Percentiles rank a stretch among this genome's conserved stretches.
phyloP scores from a whole-genome alignment of 2,888 invertebrate species.

The Agonopterix alstromeriana region DNA sequence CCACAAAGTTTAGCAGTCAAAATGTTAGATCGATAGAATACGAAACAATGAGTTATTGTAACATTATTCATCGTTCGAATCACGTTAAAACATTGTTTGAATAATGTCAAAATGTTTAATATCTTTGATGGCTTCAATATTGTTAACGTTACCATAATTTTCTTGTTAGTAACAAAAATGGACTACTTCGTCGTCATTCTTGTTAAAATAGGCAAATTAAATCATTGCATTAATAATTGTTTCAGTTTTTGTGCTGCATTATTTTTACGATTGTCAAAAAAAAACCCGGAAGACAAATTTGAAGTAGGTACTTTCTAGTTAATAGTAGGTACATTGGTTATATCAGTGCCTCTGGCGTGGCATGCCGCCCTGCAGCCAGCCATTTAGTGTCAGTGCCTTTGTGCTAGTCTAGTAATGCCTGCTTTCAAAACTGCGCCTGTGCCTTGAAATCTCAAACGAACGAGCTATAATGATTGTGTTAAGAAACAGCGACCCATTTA shows the following conservation, averaged over 20 bases:
- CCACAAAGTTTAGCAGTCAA: slow-evolving; percentile 29
- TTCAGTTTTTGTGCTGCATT: no score
- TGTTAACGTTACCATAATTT: no score
- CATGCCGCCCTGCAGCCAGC: slow-evolving; percentile 20
- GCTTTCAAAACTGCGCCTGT: slow-evolving; percentile 24
- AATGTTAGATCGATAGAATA: slow-evolving; percentile 40
- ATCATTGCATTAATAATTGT: no score
- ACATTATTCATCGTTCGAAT: slow-evolving; percentile 27
- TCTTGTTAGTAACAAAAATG: no score
- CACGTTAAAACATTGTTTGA: slow-evolving; percentile 17
- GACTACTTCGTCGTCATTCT: no score
- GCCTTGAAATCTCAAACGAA: slow-evolving; percentile 17
- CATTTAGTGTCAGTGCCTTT: slow-evolving; percentile 16
- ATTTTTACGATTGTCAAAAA: no score
- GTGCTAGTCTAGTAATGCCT: slow-evolving; percentile 22
- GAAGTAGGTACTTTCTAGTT: slow-evolving; percentile 3
- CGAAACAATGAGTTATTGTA: slow-evolving; percentile 45
- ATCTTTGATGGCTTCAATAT: background rate
- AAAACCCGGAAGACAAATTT: background rate
- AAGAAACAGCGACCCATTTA: slow-evolving; percentile 19
- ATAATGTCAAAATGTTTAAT: slow-evolving; percentile 8
- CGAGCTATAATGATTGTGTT: slow-evolving; percentile 24
- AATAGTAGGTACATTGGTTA: slow-evolving; percentile 8
- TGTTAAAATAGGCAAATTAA: no score
- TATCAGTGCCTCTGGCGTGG: slow-evolving; percentile 17